Evolutionary conservation across 2,888 invertebrate species (phyloP).

Genomic region (Clanis bilineata): DNA sequence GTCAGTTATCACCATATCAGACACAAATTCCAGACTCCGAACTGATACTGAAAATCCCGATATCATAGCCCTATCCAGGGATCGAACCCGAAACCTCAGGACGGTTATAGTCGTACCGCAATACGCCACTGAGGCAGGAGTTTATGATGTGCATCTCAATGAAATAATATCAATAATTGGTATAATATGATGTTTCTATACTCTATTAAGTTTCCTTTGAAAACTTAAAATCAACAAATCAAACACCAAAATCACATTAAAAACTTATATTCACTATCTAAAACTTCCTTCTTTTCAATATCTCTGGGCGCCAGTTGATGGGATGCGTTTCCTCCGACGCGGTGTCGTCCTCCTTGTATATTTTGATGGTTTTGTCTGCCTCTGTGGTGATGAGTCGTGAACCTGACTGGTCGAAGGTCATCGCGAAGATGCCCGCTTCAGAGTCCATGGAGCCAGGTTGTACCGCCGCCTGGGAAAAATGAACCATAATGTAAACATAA

Average conservation of each 20-base stretch:
- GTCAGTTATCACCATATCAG: too few species aligned
- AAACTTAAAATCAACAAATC: not conserved
- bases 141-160: too few species aligned
- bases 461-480: slow-evolving; percentile 87
- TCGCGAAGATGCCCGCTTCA: slow-evolving; percentile 98
- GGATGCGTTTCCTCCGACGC: slow-evolving; percentile 98
- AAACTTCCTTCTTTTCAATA: slow-evolving; percentile 95
- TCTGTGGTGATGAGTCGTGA: slow-evolving; percentile 97
- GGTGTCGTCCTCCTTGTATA: slow-evolving; percentile 98
- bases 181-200: too few species aligned
- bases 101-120: too few species aligned
- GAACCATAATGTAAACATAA: slow-evolving; percentile 16
- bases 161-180: too few species aligned
- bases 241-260: not conserved
- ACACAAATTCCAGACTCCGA: too few species aligned
- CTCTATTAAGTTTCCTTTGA: too few species aligned
- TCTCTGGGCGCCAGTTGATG: slow-evolving; percentile 98
- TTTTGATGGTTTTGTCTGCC: slow-evolving; percentile 99
- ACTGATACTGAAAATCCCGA: too few species aligned
- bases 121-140: too few species aligned
- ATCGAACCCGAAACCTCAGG: too few species aligned
- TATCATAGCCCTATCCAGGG: too few species aligned
- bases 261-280: slow-evolving; percentile 58
- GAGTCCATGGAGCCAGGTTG: slow-evolving; percentile 99
- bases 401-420: slow-evolving; percentile 97